Evolutionary conservation across 1,140 invertebrate species (phyloP).

Genomic region (Leptopilina boulardi): DNA sequence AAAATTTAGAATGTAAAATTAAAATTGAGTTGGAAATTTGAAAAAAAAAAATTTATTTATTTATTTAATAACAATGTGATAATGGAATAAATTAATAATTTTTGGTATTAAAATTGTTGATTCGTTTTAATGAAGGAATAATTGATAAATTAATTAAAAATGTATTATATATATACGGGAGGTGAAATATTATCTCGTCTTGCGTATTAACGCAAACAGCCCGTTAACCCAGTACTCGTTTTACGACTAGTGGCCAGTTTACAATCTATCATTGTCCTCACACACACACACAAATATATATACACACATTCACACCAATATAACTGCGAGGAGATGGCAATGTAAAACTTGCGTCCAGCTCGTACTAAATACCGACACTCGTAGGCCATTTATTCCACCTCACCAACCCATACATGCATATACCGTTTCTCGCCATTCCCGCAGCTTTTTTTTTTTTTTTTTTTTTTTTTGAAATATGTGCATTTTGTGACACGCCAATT

Average conservation of each 20-base stretch:
- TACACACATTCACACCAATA: too few relatives aligned
- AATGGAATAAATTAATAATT: neutral
- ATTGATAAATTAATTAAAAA: constrained; percentile 19
- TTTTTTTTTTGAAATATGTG: neutral
- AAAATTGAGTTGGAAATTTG: too few relatives aligned
- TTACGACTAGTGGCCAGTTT: constrained; percentile 6
- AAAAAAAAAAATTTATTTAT: too few relatives aligned
- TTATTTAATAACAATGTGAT: too few relatives aligned
- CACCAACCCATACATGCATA: constrained; percentile 9
- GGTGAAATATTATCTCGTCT: neutral
- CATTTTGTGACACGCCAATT: neutral
- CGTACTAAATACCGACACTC: constrained; percentile 16
- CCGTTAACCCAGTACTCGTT: constrained; percentile 2
- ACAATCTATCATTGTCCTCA: constrained; percentile 17
- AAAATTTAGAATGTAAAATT: too few relatives aligned
- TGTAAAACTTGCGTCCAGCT: constrained; percentile 4
- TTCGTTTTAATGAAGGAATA: neutral
- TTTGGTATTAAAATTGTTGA: neutral
- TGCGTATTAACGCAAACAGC: neutral
- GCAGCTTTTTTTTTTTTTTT: neutral
- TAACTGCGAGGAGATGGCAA: neutral
- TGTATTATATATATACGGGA: neutral
- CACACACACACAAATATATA: neutral
- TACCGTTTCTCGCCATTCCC: constrained; percentile 6
- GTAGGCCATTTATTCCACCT: constrained; percentile 16